phyloP scores from a whole-genome alignment of 2,113 vertebrate genomes.

The Drymodes brunneopygia region DNA sequence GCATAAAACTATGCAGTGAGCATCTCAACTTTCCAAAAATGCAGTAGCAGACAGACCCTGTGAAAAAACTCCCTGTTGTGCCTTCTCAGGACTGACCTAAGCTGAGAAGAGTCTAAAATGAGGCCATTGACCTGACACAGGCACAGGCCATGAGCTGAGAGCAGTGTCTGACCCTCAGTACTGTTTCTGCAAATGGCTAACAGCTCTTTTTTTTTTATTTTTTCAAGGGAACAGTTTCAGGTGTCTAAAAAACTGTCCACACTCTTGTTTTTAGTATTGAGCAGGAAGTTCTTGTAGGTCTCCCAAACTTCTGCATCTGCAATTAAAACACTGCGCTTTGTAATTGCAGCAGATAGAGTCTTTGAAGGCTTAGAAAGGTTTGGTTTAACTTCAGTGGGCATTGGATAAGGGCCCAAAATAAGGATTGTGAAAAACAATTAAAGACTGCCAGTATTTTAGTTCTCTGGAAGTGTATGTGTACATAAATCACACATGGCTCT shows the following conservation, averaged over 20 bases:
- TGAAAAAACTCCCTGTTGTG: background rate
- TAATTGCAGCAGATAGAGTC: constrained; percentile 28
- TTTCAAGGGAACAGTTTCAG: background rate
- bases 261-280: background rate
- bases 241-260: background rate
- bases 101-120: background rate
- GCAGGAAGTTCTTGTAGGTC: background rate
- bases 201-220: background rate
- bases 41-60: background rate
- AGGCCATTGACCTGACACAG: background rate
- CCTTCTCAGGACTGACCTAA: background rate
- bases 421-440: constrained; percentile 16
- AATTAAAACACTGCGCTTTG: background rate
- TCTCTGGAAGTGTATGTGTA: background rate
- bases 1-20: background rate
- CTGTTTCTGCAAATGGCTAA: background rate
- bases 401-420: background rate
- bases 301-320: background rate
- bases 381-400: constrained; percentile 9
- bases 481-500: background rate
- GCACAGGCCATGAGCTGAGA: background rate
- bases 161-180: background rate
- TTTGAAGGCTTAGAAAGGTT: constrained; percentile 31
- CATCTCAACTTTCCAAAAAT: background rate
- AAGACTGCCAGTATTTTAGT: background rate